A percentile compares a stretch with the other conserved stretches of the same genome.
phyloP scores from a whole-genome alignment of 2,888 invertebrate genomes.

The Pocota personata region DNA sequence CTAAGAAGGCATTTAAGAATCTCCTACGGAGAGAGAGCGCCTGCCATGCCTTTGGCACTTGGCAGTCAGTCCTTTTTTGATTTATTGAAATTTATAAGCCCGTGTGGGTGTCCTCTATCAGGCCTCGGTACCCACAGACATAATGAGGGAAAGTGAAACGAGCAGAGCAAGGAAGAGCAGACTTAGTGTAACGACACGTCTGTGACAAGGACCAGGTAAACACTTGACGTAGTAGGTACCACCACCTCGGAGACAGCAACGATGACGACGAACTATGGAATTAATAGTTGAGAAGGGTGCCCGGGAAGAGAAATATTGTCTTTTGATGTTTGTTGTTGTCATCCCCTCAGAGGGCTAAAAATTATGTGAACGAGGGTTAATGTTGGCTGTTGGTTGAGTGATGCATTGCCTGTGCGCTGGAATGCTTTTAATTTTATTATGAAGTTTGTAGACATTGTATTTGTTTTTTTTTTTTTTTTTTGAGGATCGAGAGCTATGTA shows the following conservation, averaged over 20 bases:
- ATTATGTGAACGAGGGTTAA: conserved; percentile 66
- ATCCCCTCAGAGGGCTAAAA: conserved; percentile 41
- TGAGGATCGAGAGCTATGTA: conserved; percentile 26
- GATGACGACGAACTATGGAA: conserved; percentile 55
- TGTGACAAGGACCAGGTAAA: conserved; percentile 68
- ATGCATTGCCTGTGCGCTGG: conserved; percentile 52
- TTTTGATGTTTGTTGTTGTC: conserved; percentile 68
- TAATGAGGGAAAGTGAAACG: conserved; percentile 40
- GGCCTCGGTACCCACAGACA: conserved; percentile 6
- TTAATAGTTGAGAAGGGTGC: conserved; percentile 66
- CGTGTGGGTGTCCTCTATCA: conserved; percentile 26
- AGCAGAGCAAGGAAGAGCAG: conserved; percentile 19
- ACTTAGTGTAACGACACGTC: conserved; percentile 62
- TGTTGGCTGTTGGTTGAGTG: conserved; percentile 50
- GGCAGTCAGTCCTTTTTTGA: conserved; percentile 66
- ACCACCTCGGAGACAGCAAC: conserved; percentile 22
- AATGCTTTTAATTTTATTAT: conserved; percentile 62
- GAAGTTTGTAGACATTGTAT: conserved; percentile 49
- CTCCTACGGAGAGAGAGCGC: conserved; percentile 21
- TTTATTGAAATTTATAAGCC: conserved; percentile 66
- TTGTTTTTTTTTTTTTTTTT: conserved; percentile 41
- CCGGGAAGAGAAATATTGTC: conserved; percentile 63
- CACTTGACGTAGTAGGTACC: conserved; percentile 58
- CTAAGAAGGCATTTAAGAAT: conserved; percentile 55
- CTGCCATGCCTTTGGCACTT: conserved; percentile 52